Base-by-base conservation (phyloP, 2,797 vertebrate genomes). In the Tiaroga cobitis region DNA sequence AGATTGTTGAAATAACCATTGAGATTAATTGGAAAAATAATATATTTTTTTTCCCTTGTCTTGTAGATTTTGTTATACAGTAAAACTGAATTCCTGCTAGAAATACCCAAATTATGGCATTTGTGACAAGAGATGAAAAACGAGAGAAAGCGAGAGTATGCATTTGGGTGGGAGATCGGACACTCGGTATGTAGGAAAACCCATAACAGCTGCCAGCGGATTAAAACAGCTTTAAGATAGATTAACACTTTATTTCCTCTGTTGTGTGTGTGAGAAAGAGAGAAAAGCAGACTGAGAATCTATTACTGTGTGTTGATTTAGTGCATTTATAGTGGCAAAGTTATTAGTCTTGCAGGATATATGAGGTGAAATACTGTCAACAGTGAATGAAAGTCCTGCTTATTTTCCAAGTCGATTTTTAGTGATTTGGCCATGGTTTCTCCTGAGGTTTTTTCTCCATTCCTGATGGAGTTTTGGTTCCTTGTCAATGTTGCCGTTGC, bases 151-250 rank as follows among this genome's bases (percentile, higher is more conserved):
- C 0, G 16, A 65, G 39, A 21, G 24, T 19, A 39, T 46, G 26
- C 9, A 67, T 81, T 69, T 68, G 61, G 32, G 13, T 49, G 18
- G 67, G n/a, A 76, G 59, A 65, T 65, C 74, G 72, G 15, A 49
- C 43, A 37, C 56, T 61, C 37, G 10, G 59, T 46, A 54, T 78
- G 49, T 0, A 51, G 37, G 18, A 72, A 63, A 85, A 21, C 68
- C 61, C 54, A 59, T n/a, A 79, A 85, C 83, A 85, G 76, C 85
- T 86, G 85, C 72, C 78, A 59, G 49, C 4, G 13, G 80, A 81
- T 86, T 86, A 81, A 86, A 74, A 79, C 67, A 46, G 83, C 37
- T 83, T 67, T 69, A 73, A 78, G 0, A 69, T 26, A 78, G 75
- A 85, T 67, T 56, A 77, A 85, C 67, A 80, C 54, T 63, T 56